phyloP scores from a whole-genome alignment of 2,888 invertebrate genomes.

The Syrista parreyssii region DNA sequence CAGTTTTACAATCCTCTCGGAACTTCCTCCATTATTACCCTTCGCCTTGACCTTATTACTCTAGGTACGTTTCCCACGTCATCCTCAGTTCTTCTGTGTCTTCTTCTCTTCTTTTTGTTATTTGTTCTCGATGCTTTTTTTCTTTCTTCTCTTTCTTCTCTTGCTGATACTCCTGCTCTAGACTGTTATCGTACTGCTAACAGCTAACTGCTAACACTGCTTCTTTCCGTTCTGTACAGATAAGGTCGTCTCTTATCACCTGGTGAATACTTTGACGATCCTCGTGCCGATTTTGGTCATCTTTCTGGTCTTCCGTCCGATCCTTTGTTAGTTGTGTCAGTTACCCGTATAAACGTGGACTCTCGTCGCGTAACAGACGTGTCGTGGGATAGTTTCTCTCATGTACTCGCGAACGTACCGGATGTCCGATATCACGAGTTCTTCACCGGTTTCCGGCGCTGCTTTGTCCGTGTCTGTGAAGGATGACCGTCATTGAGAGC shows the following conservation, averaged over 20 bases:
- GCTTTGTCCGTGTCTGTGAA: slow-evolving; percentile 50
- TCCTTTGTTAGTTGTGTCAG: not conserved
- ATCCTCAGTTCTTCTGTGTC: not conserved
- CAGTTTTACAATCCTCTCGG: not conserved
- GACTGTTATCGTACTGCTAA: not conserved
- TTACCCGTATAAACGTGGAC: not conserved
- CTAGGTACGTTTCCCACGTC: not conserved
- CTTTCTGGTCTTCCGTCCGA: slow-evolving; percentile 19
- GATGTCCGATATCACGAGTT: slow-evolving; percentile 54
- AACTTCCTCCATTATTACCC: not conserved
- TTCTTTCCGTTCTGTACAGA: not conserved
- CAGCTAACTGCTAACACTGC: not conserved
- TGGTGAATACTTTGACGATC: not conserved
- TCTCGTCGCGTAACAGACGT: slow-evolving; percentile 1
- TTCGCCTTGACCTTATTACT: not conserved
- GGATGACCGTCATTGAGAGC: slow-evolving; percentile 48
- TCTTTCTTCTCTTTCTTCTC: not conserved
- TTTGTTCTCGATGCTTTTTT: not conserved
- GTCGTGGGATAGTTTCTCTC: slow-evolving; percentile 5
- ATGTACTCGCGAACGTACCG: not conserved
- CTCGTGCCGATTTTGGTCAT: slow-evolving; percentile 15
- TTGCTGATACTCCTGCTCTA: not conserved
- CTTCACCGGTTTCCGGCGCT: slow-evolving; percentile 60
- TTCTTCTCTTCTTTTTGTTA: not conserved
- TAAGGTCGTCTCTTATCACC: not conserved